Evolutionary conservation across 2,113 vertebrate species (phyloP).

Genomic region (Ameiurus melas): DNA sequence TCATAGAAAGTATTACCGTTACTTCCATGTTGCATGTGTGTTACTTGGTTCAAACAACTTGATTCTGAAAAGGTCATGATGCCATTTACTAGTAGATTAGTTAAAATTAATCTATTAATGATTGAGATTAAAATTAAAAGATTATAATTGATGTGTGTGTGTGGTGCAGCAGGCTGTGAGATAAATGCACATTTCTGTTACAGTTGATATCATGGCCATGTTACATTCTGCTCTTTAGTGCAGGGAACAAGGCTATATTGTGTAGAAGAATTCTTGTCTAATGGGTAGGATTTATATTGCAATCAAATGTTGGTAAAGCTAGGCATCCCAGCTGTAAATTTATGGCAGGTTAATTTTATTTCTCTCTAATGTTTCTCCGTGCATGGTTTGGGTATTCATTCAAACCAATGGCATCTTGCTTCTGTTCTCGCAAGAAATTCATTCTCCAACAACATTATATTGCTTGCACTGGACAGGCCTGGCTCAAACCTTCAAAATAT

Average conservation of each 20-base stretch:
- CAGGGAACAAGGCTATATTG: neutral
- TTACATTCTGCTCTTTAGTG: constrained; percentile 10
- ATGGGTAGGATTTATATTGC: constrained; percentile 22
- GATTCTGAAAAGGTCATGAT: too few relatives aligned
- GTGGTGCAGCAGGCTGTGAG: too few relatives aligned
- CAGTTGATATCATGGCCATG: neutral
- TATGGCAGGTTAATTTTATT: constrained; percentile 38
- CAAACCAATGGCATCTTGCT: constrained; percentile 39
- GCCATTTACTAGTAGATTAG: too few relatives aligned
- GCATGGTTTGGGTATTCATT: constrained; percentile 3
- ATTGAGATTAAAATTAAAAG: too few relatives aligned
- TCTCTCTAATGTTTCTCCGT: constrained; percentile 21
- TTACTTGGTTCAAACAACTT: too few relatives aligned
- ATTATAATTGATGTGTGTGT: too few relatives aligned
- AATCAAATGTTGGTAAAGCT: constrained; percentile 21
- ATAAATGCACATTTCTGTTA: too few relatives aligned
- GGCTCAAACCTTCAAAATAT: constrained; percentile 55
- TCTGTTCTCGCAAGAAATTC: constrained; percentile 30
- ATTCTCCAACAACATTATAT: constrained; percentile 47
- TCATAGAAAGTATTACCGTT: neutral
- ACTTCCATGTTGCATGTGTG: neutral
- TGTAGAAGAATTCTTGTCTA: neutral
- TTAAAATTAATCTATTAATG: too few relatives aligned
- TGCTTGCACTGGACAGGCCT: constrained; percentile 58
- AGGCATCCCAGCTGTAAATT: constrained; percentile 23